Conservation (phyloP, 2,113 vertebrate species). For the Heterotis niloticus region DNA sequence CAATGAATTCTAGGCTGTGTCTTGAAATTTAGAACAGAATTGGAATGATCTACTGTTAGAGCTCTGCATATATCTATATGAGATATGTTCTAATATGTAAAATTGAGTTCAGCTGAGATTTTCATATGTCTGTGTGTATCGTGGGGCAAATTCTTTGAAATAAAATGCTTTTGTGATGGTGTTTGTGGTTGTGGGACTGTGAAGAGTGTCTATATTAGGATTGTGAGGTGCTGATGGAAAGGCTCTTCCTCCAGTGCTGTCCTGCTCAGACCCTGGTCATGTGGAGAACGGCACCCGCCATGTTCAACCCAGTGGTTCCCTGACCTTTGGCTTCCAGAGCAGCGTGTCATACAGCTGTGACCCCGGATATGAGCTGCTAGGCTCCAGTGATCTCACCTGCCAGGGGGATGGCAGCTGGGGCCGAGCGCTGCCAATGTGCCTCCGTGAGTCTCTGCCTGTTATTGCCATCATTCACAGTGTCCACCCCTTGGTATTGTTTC, state of each 20-base stretch:
- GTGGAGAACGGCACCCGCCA: slow-evolving; percentile 85
- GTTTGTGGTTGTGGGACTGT: too few relatives aligned
- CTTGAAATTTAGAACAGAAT: too few relatives aligned
- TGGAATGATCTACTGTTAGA: too few relatives aligned
- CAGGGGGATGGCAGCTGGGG: slow-evolving; percentile 98
- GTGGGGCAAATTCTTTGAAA: too few relatives aligned
- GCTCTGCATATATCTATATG: too few relatives aligned
- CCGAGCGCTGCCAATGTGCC: slow-evolving; percentile 84
- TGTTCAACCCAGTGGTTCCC: slow-evolving; percentile 75
- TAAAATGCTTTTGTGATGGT: neutral
- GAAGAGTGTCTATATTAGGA: too few relatives aligned
- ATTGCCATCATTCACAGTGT: neutral
- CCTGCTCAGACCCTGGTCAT: slow-evolving; percentile 92
- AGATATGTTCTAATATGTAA: too few relatives aligned
- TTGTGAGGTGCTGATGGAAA: neutral
- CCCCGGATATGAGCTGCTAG: slow-evolving; percentile 88
- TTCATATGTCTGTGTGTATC: too few relatives aligned
- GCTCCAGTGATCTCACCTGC: slow-evolving; percentile 85
- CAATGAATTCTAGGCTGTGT: too few relatives aligned
- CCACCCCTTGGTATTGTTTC: too few relatives aligned
- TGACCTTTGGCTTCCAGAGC: slow-evolving; percentile 90
- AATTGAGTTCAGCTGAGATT: too few relatives aligned
- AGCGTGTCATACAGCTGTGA: slow-evolving; percentile 85
- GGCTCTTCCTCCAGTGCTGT: slow-evolving; percentile 72
- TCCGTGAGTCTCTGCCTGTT: slow-evolving; percentile 72